Base-by-base conservation (phyloP, 2,113 vertebrate genomes). In the Eurystomus gularis region DNA sequence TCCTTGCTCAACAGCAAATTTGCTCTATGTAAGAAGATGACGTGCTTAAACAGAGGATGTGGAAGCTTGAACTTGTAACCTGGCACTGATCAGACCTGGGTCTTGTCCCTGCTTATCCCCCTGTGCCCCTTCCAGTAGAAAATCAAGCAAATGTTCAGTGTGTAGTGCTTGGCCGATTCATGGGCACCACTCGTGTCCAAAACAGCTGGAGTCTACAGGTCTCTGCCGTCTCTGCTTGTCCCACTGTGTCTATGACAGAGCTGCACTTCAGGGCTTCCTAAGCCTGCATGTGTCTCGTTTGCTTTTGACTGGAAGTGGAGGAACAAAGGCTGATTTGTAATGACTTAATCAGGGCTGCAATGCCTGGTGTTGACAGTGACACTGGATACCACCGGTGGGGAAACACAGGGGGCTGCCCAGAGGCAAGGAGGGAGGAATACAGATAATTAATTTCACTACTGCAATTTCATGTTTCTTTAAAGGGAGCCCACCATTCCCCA, bases 291-390 rank as follows among this genome's bases (percentile, higher is more conserved):
- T 86, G 86, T 88, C 94, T 93, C 8, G 0, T 51, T 95, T 79
- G 78, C 86, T 79, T 29, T 88, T 71, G 49, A 46, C 49, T 82
- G 31, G 52, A 91, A 82, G 73, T 42, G 40, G 28, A 82, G 33
- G 62, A 95, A 95, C 86, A 94, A 96, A 89, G 86, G 24, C 81
- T 89, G 93, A 57, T 81, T 96, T 95, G 71, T 96, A 93, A 79
- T 48, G 65, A 88, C 72, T 94, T 93, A 84, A 84, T 95, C 76
- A 65, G 35, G 57, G 73, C 83, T 94, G 44, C 80, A 49, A 2
- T 71, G 73, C 65, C 65, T 91, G 61, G 31, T 57, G n/a, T 86
- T 94, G 94, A 82, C 54, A 93, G 57, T 91, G 92, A 89, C 78
- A 96, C 70, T 5, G 23, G 81, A 96, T 89, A 95, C 8, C 40